Percentiles rank a stretch among this genome's conserved stretches.
Conservation (phyloP, 1,140 invertebrate species). For the Drosophila melanica region DNA sequence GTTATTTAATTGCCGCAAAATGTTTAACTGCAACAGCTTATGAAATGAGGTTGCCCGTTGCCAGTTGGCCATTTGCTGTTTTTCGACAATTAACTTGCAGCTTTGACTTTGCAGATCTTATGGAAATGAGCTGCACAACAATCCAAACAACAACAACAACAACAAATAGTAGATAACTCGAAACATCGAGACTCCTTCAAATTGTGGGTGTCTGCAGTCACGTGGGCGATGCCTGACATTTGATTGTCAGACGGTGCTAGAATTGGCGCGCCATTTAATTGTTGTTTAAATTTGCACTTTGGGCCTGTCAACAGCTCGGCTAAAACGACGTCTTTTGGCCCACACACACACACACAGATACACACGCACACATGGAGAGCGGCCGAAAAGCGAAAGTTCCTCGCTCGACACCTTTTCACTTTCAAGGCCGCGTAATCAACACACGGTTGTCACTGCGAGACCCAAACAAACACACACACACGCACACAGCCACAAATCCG, state of each 20-base stretch:
- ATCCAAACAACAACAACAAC: constrained; percentile 5
- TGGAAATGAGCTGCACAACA: constrained; percentile 56
- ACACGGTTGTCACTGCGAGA: constrained; percentile 54
- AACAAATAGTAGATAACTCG: neutral
- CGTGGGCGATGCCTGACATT: constrained; percentile 70
- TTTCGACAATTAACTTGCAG: constrained; percentile 48
- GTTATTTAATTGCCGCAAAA: constrained; percentile 78
- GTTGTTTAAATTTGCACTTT: constrained; percentile 62
- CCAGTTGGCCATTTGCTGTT: constrained; percentile 25
- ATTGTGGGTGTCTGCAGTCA: constrained; percentile 42
- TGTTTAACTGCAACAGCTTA: constrained; percentile 74
- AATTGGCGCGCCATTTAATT: constrained; percentile 66
- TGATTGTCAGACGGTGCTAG: constrained; percentile 59
- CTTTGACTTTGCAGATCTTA: constrained; percentile 50
- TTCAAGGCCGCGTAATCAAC: constrained; percentile 79
- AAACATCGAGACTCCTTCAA: constrained; percentile 11
- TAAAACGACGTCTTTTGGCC: constrained; percentile 4
- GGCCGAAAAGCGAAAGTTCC: constrained; percentile 81
- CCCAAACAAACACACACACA: constrained; percentile 20
- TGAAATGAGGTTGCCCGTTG: constrained; percentile 71
- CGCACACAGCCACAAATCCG: constrained; percentile 22
- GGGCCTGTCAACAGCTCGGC: constrained; percentile 26
- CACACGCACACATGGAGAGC: constrained; percentile 4
- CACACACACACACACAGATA: constrained; percentile 14
- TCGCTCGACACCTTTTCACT: constrained; percentile 82